phyloP scores from a whole-genome alignment of 2,113 vertebrate species.

The Prunella fulvescens region DNA sequence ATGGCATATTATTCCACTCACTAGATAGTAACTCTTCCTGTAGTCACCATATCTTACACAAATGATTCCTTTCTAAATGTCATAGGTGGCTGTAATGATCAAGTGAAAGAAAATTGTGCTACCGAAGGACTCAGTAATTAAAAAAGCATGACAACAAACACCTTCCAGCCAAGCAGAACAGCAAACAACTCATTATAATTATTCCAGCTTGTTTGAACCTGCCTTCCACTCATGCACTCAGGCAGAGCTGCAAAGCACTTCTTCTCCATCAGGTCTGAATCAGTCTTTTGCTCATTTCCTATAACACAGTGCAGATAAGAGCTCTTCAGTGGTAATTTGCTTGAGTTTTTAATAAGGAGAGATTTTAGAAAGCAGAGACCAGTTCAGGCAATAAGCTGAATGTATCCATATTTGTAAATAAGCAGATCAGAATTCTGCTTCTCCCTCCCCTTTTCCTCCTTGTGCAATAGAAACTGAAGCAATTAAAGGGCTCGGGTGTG shows the following conservation, averaged over 20 bases:
- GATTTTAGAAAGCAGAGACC: background rate
- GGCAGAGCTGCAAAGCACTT: background rate
- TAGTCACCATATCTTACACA: background rate
- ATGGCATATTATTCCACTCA: background rate
- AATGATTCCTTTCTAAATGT: background rate
- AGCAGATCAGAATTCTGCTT: background rate
- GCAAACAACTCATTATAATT: conserved; percentile 57
- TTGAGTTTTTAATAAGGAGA: conserved; percentile 25
- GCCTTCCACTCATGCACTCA: background rate
- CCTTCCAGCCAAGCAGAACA: conserved; percentile 47
- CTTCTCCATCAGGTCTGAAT: conserved; percentile 20
- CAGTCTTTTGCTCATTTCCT: conserved; percentile 25
- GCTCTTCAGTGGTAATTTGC: conserved; percentile 50
- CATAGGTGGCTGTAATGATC: background rate
- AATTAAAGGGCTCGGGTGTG: background rate
- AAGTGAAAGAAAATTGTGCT: conserved; percentile 23
- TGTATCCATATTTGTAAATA: background rate
- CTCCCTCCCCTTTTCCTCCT: background rate
- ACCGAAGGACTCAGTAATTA: conserved; percentile 50
- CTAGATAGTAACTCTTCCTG: background rate
- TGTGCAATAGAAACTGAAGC: background rate
- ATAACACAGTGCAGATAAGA: background rate
- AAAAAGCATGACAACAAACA: conserved; percentile 38
- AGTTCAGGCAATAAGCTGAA: background rate
- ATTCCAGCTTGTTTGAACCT: conserved; percentile 27